Evolutionary conservation across 2,888 invertebrate genomes (phyloP).

Genomic region (Unio delphinus): DNA sequence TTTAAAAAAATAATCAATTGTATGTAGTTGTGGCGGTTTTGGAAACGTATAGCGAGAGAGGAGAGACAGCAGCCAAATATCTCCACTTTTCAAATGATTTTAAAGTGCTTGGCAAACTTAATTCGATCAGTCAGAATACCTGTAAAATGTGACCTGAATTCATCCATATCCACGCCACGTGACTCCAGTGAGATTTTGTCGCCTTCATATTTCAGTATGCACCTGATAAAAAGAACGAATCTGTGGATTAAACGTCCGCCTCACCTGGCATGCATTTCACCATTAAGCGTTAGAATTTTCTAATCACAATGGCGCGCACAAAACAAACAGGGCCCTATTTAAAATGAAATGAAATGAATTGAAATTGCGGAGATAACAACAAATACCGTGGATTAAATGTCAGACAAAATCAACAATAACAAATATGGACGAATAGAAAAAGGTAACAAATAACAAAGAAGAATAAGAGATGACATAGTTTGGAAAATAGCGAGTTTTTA

Average conservation of each 20-base stretch:
- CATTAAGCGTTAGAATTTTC: too few relatives aligned
- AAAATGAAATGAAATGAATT: too few relatives aligned
- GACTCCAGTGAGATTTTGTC: slow-evolving; percentile 79
- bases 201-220: slow-evolving; percentile 84
- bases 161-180: slow-evolving; percentile 80
- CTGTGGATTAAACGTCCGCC: slow-evolving; percentile 4
- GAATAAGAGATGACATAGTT: too few relatives aligned
- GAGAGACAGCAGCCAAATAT: neutral
- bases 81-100: neutral
- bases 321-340: too few relatives aligned
- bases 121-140: slow-evolving; percentile 24
- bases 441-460: too few relatives aligned
- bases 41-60: neutral
- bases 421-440: too few relatives aligned
- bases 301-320: too few relatives aligned
- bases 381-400: too few relatives aligned
- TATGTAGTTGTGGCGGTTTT: neutral
- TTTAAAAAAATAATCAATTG: too few relatives aligned
- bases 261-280: neutral
- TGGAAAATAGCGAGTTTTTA: too few relatives aligned
- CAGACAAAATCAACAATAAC: too few relatives aligned
- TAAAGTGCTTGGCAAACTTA: neutral
- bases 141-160: slow-evolving; percentile 63
- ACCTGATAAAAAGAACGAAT: slow-evolving; percentile 74
- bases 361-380: too few relatives aligned